Conservation (phyloP, 2,113 vertebrate genomes). For the Pristiophorus japonicus region DNA sequence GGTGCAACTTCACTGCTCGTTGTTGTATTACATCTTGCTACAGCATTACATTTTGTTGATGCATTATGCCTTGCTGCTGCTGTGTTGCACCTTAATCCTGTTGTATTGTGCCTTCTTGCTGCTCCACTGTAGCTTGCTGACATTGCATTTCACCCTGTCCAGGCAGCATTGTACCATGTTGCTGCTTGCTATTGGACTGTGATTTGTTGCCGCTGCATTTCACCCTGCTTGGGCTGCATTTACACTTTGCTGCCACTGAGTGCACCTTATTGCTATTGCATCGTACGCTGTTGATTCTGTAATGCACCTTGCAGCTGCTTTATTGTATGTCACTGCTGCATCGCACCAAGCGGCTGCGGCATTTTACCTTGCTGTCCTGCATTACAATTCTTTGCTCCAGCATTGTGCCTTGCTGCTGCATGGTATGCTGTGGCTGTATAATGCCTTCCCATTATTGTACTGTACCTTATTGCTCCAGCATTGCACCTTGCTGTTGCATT, state of each 20-base stretch:
- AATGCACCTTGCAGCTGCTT: background rate
- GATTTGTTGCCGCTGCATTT: background rate
- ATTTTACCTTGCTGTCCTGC: background rate
- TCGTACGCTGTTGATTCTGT: background rate
- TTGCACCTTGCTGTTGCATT: background rate
- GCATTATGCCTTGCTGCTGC: background rate
- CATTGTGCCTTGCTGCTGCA: background rate
- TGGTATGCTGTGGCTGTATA: background rate
- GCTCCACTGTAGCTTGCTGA: background rate
- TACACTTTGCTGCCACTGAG: background rate
- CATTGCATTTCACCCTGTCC: background rate
- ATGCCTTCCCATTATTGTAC: background rate
- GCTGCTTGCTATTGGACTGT: background rate
- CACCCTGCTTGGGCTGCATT: background rate
- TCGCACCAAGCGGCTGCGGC: background rate
- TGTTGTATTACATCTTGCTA: too few species aligned
- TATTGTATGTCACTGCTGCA: background rate
- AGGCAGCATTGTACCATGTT: background rate
- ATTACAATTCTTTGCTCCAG: background rate
- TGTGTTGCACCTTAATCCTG: background rate
- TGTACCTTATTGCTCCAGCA: background rate
- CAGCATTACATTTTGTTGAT: background rate
- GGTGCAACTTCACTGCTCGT: background rate
- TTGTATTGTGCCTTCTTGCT: background rate
- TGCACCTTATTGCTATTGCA: background rate